A percentile compares a stretch with the other conserved stretches of the same genome.
Conservation (phyloP, 1,140 invertebrate species). For the Drosophila mojavensis region DNA sequence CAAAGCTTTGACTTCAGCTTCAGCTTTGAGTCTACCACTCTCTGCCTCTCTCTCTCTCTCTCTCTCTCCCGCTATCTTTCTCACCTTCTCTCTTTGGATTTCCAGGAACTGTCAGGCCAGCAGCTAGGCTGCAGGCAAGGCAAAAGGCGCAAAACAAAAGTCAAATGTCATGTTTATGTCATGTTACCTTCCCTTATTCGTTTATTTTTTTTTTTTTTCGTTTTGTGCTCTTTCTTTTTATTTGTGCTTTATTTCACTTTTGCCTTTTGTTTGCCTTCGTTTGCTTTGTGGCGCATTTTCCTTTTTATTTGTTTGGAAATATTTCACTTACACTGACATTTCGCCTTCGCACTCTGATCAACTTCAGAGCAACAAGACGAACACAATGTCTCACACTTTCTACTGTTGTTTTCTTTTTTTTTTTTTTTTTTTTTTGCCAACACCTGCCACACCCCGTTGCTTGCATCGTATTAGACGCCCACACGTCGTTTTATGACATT, state of each 20-base stretch:
- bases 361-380: constrained; percentile 49
- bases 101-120: constrained; percentile 19
- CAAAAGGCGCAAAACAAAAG: constrained; percentile 56
- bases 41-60: neutral
- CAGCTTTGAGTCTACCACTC: neutral
- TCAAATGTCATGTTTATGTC: constrained; percentile 83
- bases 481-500: constrained; percentile 77
- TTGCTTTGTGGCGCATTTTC: constrained; percentile 56
- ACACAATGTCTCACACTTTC: constrained; percentile 4
- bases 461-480: constrained; percentile 19
- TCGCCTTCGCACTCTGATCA: constrained; percentile 56
- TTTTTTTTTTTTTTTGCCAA: neutral
- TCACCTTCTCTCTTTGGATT: too few relatives aligned
- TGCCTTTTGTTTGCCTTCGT: constrained; percentile 44
- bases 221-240: constrained; percentile 21
- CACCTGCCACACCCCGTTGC: neutral
- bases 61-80: too few relatives aligned
- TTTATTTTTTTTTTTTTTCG: constrained; percentile 7
- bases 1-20: neutral
- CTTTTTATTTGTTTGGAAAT: constrained; percentile 80
- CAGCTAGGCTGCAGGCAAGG: constrained; percentile 20
- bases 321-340: constrained; percentile 81
- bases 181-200: constrained; percentile 66
- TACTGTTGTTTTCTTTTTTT: too few relatives aligned
- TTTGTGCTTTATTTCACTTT: constrained; percentile 64